These are phyloP conservation scores for Cyprichromis sp. DNA, from an alignment of 2,113 vertebrate species.

Conservation along the genomic window DNA sequence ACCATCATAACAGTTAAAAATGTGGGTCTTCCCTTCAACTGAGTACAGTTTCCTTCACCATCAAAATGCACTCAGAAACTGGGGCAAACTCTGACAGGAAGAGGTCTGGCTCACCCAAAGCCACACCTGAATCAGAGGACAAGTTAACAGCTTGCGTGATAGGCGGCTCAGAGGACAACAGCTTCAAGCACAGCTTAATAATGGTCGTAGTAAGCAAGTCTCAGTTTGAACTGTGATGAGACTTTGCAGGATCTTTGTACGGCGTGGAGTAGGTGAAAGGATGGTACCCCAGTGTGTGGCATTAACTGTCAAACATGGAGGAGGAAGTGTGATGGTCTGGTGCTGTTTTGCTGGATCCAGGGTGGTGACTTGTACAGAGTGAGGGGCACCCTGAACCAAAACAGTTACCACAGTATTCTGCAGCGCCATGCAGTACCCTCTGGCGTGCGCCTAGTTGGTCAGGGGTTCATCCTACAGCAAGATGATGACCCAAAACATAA, in stretches of 20 bases:
- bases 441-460: background rate
- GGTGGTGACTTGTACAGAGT: background rate
- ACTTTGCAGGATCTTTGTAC: background rate
- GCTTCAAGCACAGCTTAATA: too few species aligned
- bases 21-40: background rate
- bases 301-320: background rate
- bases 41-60: background rate
- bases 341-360: background rate
- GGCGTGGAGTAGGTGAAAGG: too few species aligned
- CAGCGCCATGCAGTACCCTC: too few species aligned
- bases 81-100: background rate
- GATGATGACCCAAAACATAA: background rate
- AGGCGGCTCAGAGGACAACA: background rate
- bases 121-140: background rate
- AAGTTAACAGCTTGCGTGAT: background rate
- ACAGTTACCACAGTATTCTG: too few species aligned
- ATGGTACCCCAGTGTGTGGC: background rate
- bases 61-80: background rate
- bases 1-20: background rate
- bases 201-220: too few species aligned
- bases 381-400: background rate
- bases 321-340: background rate
- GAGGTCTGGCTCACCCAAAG: background rate
- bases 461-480: background rate
- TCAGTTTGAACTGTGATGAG: background rate